Evolutionary conservation across 1,140 invertebrate species (phyloP), one percentile per base, ranked within the genome.

Genomic region (Trichonephila clavipes): DNA sequence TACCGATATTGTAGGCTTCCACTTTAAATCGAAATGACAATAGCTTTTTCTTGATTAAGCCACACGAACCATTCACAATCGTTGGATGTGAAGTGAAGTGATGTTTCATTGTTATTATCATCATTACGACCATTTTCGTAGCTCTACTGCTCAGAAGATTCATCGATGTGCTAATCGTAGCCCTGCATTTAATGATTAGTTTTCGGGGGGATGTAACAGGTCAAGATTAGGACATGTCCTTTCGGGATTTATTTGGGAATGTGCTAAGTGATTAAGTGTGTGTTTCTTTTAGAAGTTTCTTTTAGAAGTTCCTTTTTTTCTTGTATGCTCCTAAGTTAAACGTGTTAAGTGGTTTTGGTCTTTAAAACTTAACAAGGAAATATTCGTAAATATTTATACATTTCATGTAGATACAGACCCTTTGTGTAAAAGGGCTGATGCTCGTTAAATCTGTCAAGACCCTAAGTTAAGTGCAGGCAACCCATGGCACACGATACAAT

Each of bases 21-120:
- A 72, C 66, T 72, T 72, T 12, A 72, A 72, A 72, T 34, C 24
- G 66, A 72, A 72, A 72, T 72, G 66, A 24, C 24, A 12, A 72
- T 72, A 72, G n/a, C 66, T 72, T 72, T 72, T 72, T 72, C 66
- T 72, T 72, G 66, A 72, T 72, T 72, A 72, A 72, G 66, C 24
- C 66, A 24, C 66, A 28, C 4, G 66, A 72, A 24, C 66, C 66
- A 72, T 72, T 24, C 24, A 72, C 24, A 72, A 72, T 14, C n/a
- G 24, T 24, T 72, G 1, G 66, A 28, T 69, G 66, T 2, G 24
- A 64, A 69, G 10, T 24, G 66, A 24, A 69, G n/a, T 69, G 66
- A 10, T 14, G 66, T 72, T 72, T 72, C 66, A 72, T 72, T 72
- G 66, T 72, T 72, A 72, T 72, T 72, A 72, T 72, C 66, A 72